These are phyloP conservation scores for Oryzias javanicus DNA, from an alignment of 2,113 vertebrate genomes.

Conservation along the genomic window DNA sequence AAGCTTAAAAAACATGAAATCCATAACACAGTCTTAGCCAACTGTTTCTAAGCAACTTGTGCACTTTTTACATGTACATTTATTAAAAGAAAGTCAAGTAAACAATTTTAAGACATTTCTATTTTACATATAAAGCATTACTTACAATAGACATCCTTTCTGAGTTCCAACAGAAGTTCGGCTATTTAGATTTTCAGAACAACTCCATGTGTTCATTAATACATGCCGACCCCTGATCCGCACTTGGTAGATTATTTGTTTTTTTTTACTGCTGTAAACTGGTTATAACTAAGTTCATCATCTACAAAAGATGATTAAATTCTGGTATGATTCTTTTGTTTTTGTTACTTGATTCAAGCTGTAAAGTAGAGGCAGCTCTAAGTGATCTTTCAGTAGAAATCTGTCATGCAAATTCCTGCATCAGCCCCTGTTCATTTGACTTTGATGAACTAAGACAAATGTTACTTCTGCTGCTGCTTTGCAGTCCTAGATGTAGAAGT, in stretches of 20 bases:
- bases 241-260: slow-evolving; percentile 48
- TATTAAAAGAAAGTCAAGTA: slow-evolving; percentile 43
- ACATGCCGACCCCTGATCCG: slow-evolving; percentile 26
- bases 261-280: slow-evolving; percentile 35
- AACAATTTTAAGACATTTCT: slow-evolving; percentile 38
- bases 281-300: slow-evolving; percentile 2
- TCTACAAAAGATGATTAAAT: background rate
- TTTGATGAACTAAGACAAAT: background rate
- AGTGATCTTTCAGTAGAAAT: background rate
- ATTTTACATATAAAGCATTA: slow-evolving; percentile 56
- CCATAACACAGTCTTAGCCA: background rate
- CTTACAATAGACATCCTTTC: slow-evolving; percentile 37
- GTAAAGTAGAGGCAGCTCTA: slow-evolving; percentile 7
- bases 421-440: background rate
- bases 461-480: background rate
- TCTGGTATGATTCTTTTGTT: slow-evolving; percentile 4
- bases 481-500: slow-evolving; percentile 75
- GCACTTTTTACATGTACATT: slow-evolving; percentile 35
- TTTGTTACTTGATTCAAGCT: slow-evolving; percentile 22
- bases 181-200: slow-evolving; percentile 12
- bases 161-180: slow-evolving; percentile 23
- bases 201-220: slow-evolving; percentile 40
- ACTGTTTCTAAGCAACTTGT: slow-evolving; percentile 16
- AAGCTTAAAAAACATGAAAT: background rate
- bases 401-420: background rate